Evolutionary conservation across 2,797 vertebrate species (phyloP), one percentile per base, ranked within the genome.

Genomic region (Ctenopoma multispine): DNA sequence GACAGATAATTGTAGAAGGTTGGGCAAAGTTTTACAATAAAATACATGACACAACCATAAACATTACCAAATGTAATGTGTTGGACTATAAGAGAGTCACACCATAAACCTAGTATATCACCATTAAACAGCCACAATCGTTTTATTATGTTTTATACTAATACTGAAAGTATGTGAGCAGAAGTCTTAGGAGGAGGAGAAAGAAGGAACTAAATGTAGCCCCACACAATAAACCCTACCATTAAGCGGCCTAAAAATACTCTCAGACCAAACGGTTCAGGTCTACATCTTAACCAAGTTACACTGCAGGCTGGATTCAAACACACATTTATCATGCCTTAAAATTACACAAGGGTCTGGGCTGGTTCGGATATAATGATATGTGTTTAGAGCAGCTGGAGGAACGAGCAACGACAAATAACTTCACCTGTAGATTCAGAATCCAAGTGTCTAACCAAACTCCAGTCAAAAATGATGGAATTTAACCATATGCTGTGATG

Each of bases 241-340:
- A 90, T 92, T 87, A 89, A 41, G 12, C 38, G 1, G 9, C 64
- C 79, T 89, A 79, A 72, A 86, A 84, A 81, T 77, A 78, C 53
- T 43, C 17, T 9, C 58, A 72, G 79, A 1, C 23, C 1, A 0
- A 31, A 40, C 40, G 4, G 47, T 41, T 18, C 7, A 17, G 55
- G 76, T 1, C 57, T 31, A 17, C 11, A 38, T 74, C 43, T 61
- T 9, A 13, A 41, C 60, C 51, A 17, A 58, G 21, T 21, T 15
- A 17, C 53, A 56, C 47, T 24, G 18, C 40, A 44, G 18, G 43
- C 43, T 9, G 43, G 17, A 44, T n/a, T 44, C 6, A 44, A n/a
- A n/a, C 18, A 20, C 2, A 46, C 44, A 20, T n/a, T n/a, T 10
- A 17, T 15, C 40, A 4, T 38, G 36, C 36, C 12, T 38, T 38